A percentile compares a stretch with the other conserved stretches of the same genome.
Evolutionary conservation across 2,113 vertebrate genomes (phyloP).

Genomic region (Aramus guarauna): DNA sequence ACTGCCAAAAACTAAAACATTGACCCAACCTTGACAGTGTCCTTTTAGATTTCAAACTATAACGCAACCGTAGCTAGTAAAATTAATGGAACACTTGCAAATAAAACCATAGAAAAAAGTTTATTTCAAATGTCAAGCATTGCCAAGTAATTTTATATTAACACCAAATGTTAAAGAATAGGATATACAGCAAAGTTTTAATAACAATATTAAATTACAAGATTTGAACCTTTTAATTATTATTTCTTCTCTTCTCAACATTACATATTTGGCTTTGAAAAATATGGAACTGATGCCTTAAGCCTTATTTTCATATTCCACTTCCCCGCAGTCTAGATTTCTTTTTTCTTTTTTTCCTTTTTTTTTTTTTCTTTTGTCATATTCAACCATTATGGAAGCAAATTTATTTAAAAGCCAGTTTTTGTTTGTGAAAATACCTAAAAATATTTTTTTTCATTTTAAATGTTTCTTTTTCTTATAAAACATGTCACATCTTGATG

Average conservation of each 20-base stretch:
- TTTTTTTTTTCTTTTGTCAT: conserved; percentile 57
- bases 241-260: conserved; percentile 74
- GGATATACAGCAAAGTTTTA: conserved; percentile 92
- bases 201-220: conserved; percentile 97
- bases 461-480: conserved; percentile 79
- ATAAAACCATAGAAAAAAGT: conserved; percentile 88
- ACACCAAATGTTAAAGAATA: conserved; percentile 98
- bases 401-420: conserved; percentile 99
- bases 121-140: conserved; percentile 93
- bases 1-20: conserved; percentile 27
- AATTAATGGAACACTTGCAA: conserved; percentile 82
- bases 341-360: not conserved
- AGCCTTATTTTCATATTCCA: conserved; percentile 77
- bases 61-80: conserved; percentile 75
- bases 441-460: conserved; percentile 93
- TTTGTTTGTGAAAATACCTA: conserved; percentile 98
- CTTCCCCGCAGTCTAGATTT: conserved; percentile 75
- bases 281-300: conserved; percentile 86
- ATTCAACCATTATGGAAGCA: conserved; percentile 92
- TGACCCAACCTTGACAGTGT: conserved; percentile 62
- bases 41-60: conserved; percentile 64
- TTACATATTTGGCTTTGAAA: conserved; percentile 97
- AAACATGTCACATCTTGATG: conserved; percentile 96
- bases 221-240: conserved; percentile 80
- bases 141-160: conserved; percentile 91